These are phyloP conservation scores for Dusona sp. DNA, from an alignment of 2,888 invertebrate species.

Conservation along the genomic window DNA sequence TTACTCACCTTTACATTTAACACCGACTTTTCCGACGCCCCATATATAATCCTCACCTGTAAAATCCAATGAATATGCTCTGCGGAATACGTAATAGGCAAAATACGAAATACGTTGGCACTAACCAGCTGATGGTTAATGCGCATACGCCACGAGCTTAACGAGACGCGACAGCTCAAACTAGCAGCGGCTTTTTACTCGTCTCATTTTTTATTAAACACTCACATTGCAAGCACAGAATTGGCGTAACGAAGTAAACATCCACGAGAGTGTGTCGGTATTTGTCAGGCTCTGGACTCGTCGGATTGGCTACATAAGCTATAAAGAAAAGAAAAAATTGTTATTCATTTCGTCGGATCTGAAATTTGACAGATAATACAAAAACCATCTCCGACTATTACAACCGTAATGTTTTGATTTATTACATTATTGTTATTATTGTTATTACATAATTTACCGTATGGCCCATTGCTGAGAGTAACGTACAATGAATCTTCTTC, in stretches of 20 bases:
- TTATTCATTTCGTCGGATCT: too few relatives aligned
- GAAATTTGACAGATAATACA: too few relatives aligned
- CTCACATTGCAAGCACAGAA: constrained; percentile 87
- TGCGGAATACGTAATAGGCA: not conserved
- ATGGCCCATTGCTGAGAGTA: constrained; percentile 83
- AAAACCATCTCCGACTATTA: too few relatives aligned
- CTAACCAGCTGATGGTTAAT: not conserved
- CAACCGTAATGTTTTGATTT: too few relatives aligned
- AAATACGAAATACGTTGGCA: not conserved
- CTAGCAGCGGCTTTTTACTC: not conserved
- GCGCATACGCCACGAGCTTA: not conserved
- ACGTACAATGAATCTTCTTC: constrained; percentile 83
- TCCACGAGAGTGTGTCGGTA: constrained; percentile 85
- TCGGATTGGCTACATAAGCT: constrained; percentile 81
- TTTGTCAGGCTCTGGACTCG: constrained; percentile 75
- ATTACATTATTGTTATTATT: not conserved
- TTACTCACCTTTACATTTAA: constrained; percentile 87
- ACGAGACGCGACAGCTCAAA: too few relatives aligned
- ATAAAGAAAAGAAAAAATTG: not conserved
- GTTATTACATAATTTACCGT: constrained; percentile 73
- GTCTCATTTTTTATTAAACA: constrained; percentile 69
- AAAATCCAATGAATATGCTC: constrained; percentile 71
- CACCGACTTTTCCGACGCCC: constrained; percentile 87
- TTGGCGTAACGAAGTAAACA: constrained; percentile 86
- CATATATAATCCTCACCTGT: constrained; percentile 88